A percentile compares a stretch with the other conserved stretches of the same genome.
Evolutionary conservation across 2,113 vertebrate genomes (phyloP).

Genomic region (Lycaon pictus): DNA sequence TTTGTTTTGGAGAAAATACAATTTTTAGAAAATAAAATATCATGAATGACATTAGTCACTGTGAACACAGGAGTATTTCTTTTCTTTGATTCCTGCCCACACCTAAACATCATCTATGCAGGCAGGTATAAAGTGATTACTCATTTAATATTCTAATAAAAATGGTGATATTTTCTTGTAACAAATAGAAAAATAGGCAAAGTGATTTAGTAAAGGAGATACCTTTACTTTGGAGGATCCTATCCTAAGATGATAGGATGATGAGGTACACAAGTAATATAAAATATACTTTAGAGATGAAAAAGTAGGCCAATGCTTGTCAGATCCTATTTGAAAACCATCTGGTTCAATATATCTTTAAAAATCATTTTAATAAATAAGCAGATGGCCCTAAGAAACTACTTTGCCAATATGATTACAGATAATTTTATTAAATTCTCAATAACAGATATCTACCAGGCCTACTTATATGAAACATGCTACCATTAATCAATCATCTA

Average conservation of each 20-base stretch:
- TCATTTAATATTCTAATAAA: background rate
- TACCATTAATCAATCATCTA: background rate
- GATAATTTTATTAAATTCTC: background rate
- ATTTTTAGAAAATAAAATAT: background rate
- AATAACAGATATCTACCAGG: background rate
- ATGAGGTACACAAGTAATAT: background rate
- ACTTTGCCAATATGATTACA: constrained; percentile 28
- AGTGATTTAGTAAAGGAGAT: background rate
- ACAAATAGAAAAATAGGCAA: background rate
- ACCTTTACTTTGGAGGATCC: background rate
- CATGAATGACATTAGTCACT: background rate
- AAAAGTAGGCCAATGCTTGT: background rate
- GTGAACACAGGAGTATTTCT: background rate
- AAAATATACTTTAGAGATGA: background rate
- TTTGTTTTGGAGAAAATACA: background rate
- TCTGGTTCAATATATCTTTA: background rate
- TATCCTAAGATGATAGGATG: background rate
- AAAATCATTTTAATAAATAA: constrained; percentile 1
- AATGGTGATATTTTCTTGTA: background rate
- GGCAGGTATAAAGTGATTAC: background rate
- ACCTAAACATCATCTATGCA: background rate
- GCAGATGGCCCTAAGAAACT: background rate
- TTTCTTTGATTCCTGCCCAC: background rate
- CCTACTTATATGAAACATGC: background rate
- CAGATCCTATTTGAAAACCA: constrained; percentile 24